These are phyloP conservation scores for Pelmatolapia mariae DNA, from an alignment of 2,113 vertebrate species.

Conservation along the genomic window DNA sequence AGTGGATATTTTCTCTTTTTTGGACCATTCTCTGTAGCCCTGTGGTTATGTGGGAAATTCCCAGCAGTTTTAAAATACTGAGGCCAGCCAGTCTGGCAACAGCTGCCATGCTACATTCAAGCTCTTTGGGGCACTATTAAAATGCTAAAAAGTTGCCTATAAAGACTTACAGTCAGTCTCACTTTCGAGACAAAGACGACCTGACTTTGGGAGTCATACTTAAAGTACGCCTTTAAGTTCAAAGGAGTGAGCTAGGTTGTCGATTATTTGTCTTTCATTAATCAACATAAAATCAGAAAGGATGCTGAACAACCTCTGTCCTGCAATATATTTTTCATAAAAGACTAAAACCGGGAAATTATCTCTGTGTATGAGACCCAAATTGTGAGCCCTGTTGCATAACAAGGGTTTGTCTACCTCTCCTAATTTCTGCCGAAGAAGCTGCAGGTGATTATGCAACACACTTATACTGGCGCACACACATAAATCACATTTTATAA, in stretches of 20 bases:
- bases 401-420: constrained; percentile 10
- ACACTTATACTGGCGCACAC: not conserved
- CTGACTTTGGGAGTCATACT: not conserved
- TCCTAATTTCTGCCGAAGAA: constrained; percentile 23
- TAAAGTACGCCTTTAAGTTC: not conserved
- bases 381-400: constrained; percentile 11
- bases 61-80: not conserved
- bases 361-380: not conserved
- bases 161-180: not conserved
- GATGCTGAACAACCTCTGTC: not conserved
- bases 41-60: not conserved
- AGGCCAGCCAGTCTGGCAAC: not conserved
- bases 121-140: not conserved
- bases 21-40: not conserved
- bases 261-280: not conserved
- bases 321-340: not conserved
- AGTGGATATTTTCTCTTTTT: not conserved
- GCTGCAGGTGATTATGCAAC: constrained; percentile 43
- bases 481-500: not conserved
- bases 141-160: not conserved
- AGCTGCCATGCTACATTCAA: not conserved
- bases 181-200: not conserved
- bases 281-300: not conserved
- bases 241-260: not conserved
- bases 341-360: constrained; percentile 26